Conservation (phyloP, 2,888 invertebrate species). For the Meloe dianella region DNA sequence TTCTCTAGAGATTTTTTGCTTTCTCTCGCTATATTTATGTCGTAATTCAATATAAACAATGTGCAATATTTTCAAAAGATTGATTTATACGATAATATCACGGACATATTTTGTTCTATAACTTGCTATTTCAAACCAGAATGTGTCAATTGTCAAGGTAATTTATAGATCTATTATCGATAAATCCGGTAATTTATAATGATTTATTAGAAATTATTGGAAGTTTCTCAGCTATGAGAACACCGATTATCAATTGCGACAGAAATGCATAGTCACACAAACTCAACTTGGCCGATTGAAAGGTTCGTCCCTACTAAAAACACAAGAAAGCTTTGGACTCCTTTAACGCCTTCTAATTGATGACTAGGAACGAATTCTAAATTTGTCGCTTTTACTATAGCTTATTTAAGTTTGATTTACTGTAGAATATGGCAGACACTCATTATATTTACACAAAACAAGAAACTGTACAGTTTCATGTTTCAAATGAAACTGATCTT, state of each 20-base stretch:
- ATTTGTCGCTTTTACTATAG: no score
- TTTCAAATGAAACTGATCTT: background rate
- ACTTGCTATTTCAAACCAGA: background rate
- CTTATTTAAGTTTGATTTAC: no score
- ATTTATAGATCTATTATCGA: background rate
- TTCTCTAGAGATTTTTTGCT: background rate
- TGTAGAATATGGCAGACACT: no score
- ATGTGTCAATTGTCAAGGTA: background rate
- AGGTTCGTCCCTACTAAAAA: no score
- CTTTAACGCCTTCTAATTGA: no score
- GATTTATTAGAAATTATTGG: background rate
- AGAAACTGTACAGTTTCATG: background rate
- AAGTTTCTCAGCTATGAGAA: no score
- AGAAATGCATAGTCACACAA: no score
- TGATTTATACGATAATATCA: slow-evolving; percentile 1
- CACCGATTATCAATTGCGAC: no score
- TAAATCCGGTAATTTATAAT: background rate
- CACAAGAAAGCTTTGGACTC: no score
- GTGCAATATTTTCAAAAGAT: background rate
- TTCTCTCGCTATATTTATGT: background rate
- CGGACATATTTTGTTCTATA: background rate
- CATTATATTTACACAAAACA: background rate
- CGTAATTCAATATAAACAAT: background rate
- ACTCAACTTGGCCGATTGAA: no score
- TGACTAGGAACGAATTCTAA: no score